phyloP scores from a whole-genome alignment of 2,797 vertebrate species.

The Hybognathus amarus region DNA sequence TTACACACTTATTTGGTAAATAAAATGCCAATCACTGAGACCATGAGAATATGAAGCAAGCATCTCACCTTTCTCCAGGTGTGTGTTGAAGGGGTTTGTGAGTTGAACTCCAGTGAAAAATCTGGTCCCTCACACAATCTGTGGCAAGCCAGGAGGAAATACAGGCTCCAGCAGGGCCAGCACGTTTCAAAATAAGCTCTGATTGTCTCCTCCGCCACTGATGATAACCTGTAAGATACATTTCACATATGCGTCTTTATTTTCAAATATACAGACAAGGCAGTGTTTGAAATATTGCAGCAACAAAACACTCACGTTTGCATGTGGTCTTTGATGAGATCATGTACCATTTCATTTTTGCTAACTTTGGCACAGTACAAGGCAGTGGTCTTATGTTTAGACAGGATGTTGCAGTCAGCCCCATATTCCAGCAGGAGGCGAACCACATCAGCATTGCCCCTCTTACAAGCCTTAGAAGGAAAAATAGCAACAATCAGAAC shows the following conservation, averaged over 20 bases:
- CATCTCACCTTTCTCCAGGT: slow-evolving; percentile 83
- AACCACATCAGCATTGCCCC: slow-evolving; percentile 93
- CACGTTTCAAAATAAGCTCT: slow-evolving; percentile 89
- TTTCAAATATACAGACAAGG: background rate
- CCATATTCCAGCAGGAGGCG: slow-evolving; percentile 94
- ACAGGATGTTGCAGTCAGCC: slow-evolving; percentile 93
- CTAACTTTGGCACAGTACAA: slow-evolving; percentile 91
- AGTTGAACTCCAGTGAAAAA: slow-evolving; percentile 90
- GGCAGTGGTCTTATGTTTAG: slow-evolving; percentile 91
- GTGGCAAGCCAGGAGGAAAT: slow-evolving; percentile 92
- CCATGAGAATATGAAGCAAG: background rate
- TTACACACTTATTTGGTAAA: background rate
- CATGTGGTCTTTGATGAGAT: slow-evolving; percentile 90
- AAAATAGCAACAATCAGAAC: background rate
- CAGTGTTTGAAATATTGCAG: too few relatives aligned
- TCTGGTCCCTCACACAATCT: slow-evolving; percentile 94
- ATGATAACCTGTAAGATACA: slow-evolving; percentile 79
- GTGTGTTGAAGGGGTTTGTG: slow-evolving; percentile 85
- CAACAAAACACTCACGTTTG: slow-evolving; percentile 81
- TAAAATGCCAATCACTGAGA: background rate
- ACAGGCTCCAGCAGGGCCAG: slow-evolving; percentile 89
- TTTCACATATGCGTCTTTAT: background rate
- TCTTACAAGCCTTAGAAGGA: slow-evolving; percentile 87
- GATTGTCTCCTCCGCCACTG: slow-evolving; percentile 92
- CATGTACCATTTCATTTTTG: slow-evolving; percentile 87